Evolutionary conservation across 2,888 invertebrate genomes (phyloP), one percentile per base, ranked within the genome.

Genomic region (Aradus depressus): DNA sequence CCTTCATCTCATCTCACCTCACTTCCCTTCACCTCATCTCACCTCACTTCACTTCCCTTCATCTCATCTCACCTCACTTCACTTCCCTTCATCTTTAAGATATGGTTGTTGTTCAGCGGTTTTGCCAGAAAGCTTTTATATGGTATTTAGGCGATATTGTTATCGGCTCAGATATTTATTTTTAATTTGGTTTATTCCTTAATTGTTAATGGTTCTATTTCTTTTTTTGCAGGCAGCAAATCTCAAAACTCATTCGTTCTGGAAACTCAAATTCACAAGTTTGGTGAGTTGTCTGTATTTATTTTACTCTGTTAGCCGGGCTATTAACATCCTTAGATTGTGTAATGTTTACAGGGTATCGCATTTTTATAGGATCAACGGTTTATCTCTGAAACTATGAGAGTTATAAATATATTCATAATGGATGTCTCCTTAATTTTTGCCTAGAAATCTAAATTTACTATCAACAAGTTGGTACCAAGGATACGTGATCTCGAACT

Each of bases 231-330:
- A 51, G 51, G 44, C 19, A 44, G 23, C 44, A 37, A 25, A 51
- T 51, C 16, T 16, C 35, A 12, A 44, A 44, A 16, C 31, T 35
- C 16, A 51, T 51, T 37, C 26, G 43, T 14, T 50, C 50, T 1
- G 43, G 44, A n/a, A 44, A 51, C 14, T 25, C 22, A 14, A 51
- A 44, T 22, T 25, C 34, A 14, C 19, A 38, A 16, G 19, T 38
- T 22, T 43, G 50, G 49, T 53, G 32, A 34, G 39, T 39, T 44
- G 2, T 37, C 23, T 23, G 25, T 14, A 42, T 3, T 34, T 6
- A 6, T 34, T 34, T 34, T 16, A 16, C 18, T 14, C 16, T 21
- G 38, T 39, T 16, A 39, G n/a, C n/a, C n/a, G n/a, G n/a, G n/a
- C n/a, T n/a, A n/a, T n/a, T n/a, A n/a, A n/a, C n/a, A n/a, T n/a